phyloP scores from a whole-genome alignment of 2,797 vertebrate genomes.

The Gadopsis marmoratus region DNA sequence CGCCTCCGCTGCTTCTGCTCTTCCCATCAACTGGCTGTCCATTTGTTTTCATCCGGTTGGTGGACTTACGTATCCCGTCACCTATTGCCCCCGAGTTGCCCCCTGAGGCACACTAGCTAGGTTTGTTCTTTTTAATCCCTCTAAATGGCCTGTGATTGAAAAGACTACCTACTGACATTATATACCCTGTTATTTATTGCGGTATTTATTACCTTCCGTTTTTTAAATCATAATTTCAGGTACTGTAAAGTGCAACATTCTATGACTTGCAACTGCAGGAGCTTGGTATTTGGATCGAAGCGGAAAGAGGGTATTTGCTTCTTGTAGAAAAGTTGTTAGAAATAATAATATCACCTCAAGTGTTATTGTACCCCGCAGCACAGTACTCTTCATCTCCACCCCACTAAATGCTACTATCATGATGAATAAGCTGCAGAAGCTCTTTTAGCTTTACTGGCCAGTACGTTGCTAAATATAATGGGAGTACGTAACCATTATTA shows the following conservation, averaged over 20 bases:
- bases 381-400: constrained; percentile 2
- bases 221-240: background rate
- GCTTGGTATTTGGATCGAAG: background rate
- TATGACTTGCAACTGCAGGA: background rate
- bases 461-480: constrained; percentile 25
- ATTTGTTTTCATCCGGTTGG: constrained; percentile 70
- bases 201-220: constrained; percentile 8
- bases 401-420: constrained; percentile 7
- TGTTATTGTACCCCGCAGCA: background rate
- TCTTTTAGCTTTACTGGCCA: constrained; percentile 14
- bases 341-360: background rate
- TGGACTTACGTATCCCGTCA: constrained; percentile 46
- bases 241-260: background rate
- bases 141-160: constrained; percentile 31
- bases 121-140: constrained; percentile 51
- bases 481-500: constrained; percentile 23
- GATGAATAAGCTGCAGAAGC: constrained; percentile 19
- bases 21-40: constrained; percentile 63
- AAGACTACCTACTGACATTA: constrained; percentile 6
- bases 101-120: constrained; percentile 20
- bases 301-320: background rate
- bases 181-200: background rate
- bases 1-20: constrained; percentile 58
- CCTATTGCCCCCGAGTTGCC: constrained; percentile 36
- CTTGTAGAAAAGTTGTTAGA: background rate